Base-by-base conservation (phyloP, 64 coral and sea anemone species). In the Montipora sp. region DNA sequence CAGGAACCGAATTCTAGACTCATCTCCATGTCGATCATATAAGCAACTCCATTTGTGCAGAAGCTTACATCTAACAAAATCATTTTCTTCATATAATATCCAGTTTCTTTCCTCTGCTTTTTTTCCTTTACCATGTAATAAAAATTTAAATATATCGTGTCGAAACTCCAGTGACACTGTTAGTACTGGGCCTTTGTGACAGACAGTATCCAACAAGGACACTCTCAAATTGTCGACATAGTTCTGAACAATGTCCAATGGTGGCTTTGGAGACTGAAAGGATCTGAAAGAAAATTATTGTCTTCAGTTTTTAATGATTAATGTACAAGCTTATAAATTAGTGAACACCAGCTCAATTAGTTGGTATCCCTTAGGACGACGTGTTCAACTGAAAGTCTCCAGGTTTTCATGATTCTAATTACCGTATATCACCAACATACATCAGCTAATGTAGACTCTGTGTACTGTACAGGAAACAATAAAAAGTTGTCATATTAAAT, bases 101-200 rank as follows among this genome's bases (percentile, higher is more conserved):
- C 78, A 91, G 60, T 91, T 83, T 6, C 63, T 69, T 21, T 91
- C 24, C 19, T 5, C 46, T n/a, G 69, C 24, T n/a, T 74, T 48
- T 68, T 48, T 74, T 83, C 77, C 78, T 74, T 49, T 91, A 27
- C 78, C 49, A 21, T 45, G 8, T 75, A 92, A 92, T 50, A 92
- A 51, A 84, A 77, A 73, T 83, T 92, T 92, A 59, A 85, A 92
- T 7, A 84, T 81, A 83, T 84, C 80, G 66, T 92, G 90, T n/a
- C 81, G 11, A 22, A 85, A 85, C 19, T 92, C 80, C 59, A 92
- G 15, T 59, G 90, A 47, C 7, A 92, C 43, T 48, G 36, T 50
- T 67, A 84, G 80, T 66, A 19, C 21, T 81, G 83, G 63, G 5
- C 21, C n/a, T 83, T 85, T 78, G 10, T 75, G 80, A 43, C 55